Evolutionary conservation across 1,140 invertebrate species (phyloP).

Genomic region (Macrobrachium rosenbergii): DNA sequence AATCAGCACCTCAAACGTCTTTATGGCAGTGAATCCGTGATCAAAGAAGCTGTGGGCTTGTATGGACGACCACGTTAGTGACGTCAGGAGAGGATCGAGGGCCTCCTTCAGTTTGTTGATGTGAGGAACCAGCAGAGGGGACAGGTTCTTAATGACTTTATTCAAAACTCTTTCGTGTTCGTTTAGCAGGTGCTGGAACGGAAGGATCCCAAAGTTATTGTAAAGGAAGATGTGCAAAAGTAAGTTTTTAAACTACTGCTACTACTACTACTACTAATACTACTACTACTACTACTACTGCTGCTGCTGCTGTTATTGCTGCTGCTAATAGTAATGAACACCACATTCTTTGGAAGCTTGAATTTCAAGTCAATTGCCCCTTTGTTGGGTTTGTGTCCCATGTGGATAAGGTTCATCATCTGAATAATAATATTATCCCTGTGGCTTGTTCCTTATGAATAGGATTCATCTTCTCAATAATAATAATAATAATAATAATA

Average conservation of each 20-base stretch:
- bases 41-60: constrained; percentile 82
- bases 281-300: too few relatives aligned
- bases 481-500: too few relatives aligned
- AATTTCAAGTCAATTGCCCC: too few relatives aligned
- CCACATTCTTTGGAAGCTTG: too few relatives aligned
- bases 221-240: background rate
- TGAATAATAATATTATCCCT: too few relatives aligned
- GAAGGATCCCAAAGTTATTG: constrained; percentile 18
- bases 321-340: too few relatives aligned
- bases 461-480: too few relatives aligned
- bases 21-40: constrained; percentile 79
- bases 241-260: background rate
- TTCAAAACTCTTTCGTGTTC: constrained; percentile 52
- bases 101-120: constrained; percentile 85
- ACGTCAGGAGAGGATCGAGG: constrained; percentile 83
- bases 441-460: too few relatives aligned
- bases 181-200: constrained; percentile 62
- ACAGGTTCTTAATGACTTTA: constrained; percentile 72
- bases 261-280: background rate
- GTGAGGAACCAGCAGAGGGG: constrained; percentile 87
- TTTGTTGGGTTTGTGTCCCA: too few relatives aligned
- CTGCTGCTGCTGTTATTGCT: too few relatives aligned
- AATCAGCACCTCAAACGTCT: constrained; percentile 85
- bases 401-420: too few relatives aligned
- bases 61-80: constrained; percentile 84